These are phyloP conservation scores for Thunnus maccoyii DNA, from an alignment of 2,113 vertebrate genomes.

Conservation along the genomic window DNA sequence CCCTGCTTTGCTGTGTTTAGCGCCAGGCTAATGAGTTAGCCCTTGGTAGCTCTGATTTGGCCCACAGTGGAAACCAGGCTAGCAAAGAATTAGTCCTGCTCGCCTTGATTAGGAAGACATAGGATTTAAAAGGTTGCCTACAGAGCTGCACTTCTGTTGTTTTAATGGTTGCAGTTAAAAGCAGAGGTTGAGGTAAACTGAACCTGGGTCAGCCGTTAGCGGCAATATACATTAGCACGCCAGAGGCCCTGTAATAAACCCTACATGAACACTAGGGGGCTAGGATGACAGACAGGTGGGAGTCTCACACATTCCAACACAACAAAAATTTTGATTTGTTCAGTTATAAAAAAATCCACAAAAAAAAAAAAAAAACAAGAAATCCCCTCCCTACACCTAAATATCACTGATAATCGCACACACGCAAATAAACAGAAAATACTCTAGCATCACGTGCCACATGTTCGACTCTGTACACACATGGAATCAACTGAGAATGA, in stretches of 20 bases:
- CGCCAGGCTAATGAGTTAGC: slow-evolving; percentile 14
- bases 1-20: slow-evolving; percentile 9
- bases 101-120: slow-evolving; percentile 76
- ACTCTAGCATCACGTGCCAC: slow-evolving; percentile 35
- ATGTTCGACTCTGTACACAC: slow-evolving; percentile 55
- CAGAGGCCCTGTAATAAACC: slow-evolving; percentile 47
- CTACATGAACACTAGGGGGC: slow-evolving; percentile 49
- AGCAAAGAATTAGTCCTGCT: slow-evolving; percentile 10
- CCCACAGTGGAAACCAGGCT: slow-evolving; percentile 39
- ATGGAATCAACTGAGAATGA: slow-evolving; percentile 76
- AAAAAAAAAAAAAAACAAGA: slow-evolving; percentile 50
- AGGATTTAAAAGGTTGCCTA: slow-evolving; percentile 43
- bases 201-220: slow-evolving; percentile 56
- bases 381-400: slow-evolving; percentile 68
- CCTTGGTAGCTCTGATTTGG: slow-evolving; percentile 27
- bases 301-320: slow-evolving; percentile 33
- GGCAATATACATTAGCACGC: slow-evolving; percentile 29
- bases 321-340: slow-evolving; percentile 71
- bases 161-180: slow-evolving; percentile 58
- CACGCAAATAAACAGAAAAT: slow-evolving; percentile 50
- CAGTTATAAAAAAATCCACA: slow-evolving; percentile 63
- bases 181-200: slow-evolving; percentile 73
- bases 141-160: slow-evolving; percentile 15
- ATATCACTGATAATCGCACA: slow-evolving; percentile 62
- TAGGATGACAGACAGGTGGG: slow-evolving; percentile 30